These are phyloP conservation scores for Sycophila texana DNA, from an alignment of 2,888 invertebrate species.

Conservation along the genomic window DNA sequence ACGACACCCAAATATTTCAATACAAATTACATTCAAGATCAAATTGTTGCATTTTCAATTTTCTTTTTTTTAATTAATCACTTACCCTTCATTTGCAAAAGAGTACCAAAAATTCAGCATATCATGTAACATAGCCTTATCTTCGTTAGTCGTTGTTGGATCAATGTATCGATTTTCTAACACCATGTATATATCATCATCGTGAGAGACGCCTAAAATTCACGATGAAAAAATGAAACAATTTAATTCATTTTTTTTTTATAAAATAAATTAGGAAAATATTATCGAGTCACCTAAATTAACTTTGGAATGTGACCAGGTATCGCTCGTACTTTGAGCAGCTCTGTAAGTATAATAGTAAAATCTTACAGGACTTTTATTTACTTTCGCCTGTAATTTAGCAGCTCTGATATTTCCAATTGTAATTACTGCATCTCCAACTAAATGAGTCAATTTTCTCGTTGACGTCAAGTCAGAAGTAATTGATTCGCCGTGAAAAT, in stretches of 20 bases:
- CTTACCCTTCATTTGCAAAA: slow-evolving; percentile 28
- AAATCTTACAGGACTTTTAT: slow-evolving; percentile 20
- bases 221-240: background rate
- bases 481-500: background rate
- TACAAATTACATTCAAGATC: background rate
- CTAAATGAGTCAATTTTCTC: slow-evolving; percentile 13
- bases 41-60: too few species aligned
- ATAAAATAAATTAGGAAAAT: too few species aligned
- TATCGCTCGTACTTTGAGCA: slow-evolving; percentile 18
- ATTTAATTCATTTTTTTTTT: background rate
- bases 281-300: slow-evolving; percentile 5
- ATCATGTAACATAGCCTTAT: slow-evolving; percentile 27
- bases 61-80: slow-evolving; percentile 28
- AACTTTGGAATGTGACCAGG: background rate
- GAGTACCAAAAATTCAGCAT: slow-evolving; percentile 39
- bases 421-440: slow-evolving; percentile 4
- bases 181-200: slow-evolving; percentile 35
- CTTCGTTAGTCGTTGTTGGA: slow-evolving; percentile 19
- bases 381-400: slow-evolving; percentile 8
- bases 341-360: slow-evolving; percentile 41
- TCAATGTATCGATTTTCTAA: slow-evolving; percentile 13
- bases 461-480: background rate
- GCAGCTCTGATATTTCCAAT: slow-evolving; percentile 8
- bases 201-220: slow-evolving; percentile 33
- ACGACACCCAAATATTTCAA: background rate